Percentiles rank a stretch among this genome's conserved stretches.
phyloP scores from a whole-genome alignment of 2,888 invertebrate genomes.

The Barypeithes pellucidus region DNA sequence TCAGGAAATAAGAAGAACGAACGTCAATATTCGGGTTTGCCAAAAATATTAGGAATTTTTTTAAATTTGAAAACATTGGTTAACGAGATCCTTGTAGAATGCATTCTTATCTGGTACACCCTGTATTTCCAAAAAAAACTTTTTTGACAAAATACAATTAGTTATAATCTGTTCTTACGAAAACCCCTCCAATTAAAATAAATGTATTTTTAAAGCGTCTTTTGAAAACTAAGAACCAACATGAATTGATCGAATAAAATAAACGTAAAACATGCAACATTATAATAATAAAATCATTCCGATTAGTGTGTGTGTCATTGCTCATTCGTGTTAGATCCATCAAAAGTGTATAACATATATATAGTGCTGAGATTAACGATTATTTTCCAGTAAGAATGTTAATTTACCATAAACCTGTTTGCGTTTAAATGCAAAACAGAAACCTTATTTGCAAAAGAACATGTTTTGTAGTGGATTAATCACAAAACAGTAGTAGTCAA shows the following conservation, averaged over 20 bases:
- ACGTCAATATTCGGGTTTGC: no score
- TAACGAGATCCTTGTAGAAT: no score
- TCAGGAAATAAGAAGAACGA: no score
- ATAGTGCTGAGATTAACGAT: slow-evolving; percentile 46
- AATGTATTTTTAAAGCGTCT: no score
- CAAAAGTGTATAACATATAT: slow-evolving; percentile 34
- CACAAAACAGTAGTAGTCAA: slow-evolving; percentile 38
- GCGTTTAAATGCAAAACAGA: slow-evolving; percentile 38
- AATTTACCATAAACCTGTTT: slow-evolving; percentile 45
- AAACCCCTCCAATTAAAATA: no score
- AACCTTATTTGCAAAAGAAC: slow-evolving; percentile 34
- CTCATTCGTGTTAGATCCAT: slow-evolving; percentile 47
- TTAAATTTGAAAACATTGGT: no score
- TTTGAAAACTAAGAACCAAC: no score
- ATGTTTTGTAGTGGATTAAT: slow-evolving; percentile 47
- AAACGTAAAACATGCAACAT: slow-evolving; percentile 6
- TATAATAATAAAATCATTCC: slow-evolving; percentile 31
- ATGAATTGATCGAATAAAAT: not conserved
- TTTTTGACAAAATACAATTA: no score
- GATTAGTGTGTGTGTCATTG: slow-evolving; percentile 30
- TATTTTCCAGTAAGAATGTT: slow-evolving; percentile 38
- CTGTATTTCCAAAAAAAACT: no score
- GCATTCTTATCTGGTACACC: no score
- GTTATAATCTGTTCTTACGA: no score
- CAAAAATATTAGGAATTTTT: no score